Evolutionary conservation across 92 coral and sea anemone genomes (phyloP).

Genomic region (Nematostella vectensis): DNA sequence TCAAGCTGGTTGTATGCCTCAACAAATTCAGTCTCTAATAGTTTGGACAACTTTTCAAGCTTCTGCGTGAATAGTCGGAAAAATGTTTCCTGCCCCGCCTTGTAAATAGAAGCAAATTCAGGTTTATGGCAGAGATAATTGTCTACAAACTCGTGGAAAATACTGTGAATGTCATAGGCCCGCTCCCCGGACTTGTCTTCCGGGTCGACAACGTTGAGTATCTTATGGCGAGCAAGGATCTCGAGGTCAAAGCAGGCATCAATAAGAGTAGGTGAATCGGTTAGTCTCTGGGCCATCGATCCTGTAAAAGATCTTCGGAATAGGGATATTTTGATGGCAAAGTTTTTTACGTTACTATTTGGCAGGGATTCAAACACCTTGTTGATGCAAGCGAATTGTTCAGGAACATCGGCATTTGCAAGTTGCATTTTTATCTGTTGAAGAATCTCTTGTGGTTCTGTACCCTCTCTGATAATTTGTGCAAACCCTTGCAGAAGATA

Average conservation of each 20-base stretch:
- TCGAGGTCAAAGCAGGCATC: conserved; percentile 40
- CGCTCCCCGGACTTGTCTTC: conserved; percentile 24
- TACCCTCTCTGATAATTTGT: conserved; percentile 22
- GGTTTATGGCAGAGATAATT: conserved; percentile 11
- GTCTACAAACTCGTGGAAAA: conserved; percentile 37
- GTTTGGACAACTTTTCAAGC: conserved; percentile 22
- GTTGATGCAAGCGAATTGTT: conserved; percentile 21
- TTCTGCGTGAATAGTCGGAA: conserved; percentile 37
- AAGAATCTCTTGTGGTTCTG: conserved; percentile 5
- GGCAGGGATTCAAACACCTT: conserved; percentile 42
- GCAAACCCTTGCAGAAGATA: conserved; percentile 18
- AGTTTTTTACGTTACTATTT: conserved; percentile 26
- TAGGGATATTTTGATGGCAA: conserved; percentile 54
- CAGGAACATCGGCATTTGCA: background rate
- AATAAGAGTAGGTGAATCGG: conserved; percentile 6
- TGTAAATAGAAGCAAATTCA: conserved; percentile 7
- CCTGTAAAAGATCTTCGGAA: conserved; percentile 47
- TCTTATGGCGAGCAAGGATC: conserved; percentile 15
- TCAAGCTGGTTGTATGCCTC: conserved; percentile 24
- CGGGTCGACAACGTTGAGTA: conserved; percentile 6
- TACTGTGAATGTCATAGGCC: conserved; percentile 54
- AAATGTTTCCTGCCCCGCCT: conserved; percentile 39
- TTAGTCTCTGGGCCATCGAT: conserved; percentile 38
- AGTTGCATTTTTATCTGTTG: conserved; percentile 6
- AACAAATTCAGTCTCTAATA: conserved; percentile 35